Base-by-base conservation (phyloP, 2,797 vertebrate genomes). In the Lateolabrax maculatus region DNA sequence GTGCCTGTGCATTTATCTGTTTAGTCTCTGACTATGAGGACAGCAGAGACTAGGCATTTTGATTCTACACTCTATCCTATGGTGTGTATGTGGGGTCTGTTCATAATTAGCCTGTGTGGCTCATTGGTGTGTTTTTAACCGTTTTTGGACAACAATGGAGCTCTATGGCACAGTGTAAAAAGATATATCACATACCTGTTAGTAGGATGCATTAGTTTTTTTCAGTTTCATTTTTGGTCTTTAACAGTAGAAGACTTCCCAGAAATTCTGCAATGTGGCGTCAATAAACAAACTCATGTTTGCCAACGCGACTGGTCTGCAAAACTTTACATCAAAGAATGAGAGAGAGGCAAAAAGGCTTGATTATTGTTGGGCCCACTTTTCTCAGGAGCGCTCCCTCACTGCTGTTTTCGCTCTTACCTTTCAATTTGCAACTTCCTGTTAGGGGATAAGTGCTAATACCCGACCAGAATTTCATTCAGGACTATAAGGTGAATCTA, bases 371-470 rank as follows among this genome's bases (percentile, higher is more conserved):
- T 41, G 36, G 53, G n/a, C 63, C 56, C 6, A 1, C 6, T 49
- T 68, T 39, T 73, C 15, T 56, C 46, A 48, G 29, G 13, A 55
- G 21, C 57, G 23, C 39, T 58, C 37, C 12, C 43, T 64, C 21
- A 6, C 29, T 48, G 67, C 46, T n/a, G 31, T 49, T 85, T 69
- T 57, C n/a, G 23, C 71, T 72, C 49, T 41, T 61, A 55, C 23
- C 23, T 83, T 83, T 79, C 56, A 72, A 72, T 79, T 48, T 77
- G 74, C 63, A 55, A 48, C 58, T 76, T 84, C 25, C 78, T 72
- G 48, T 67, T 71, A n/a, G 25, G 48, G 21, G 52, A 82, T 71
- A 65, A 82, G 77, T 82, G 71, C 67, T 37, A 65, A 66, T 41
- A 66, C 48, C 37, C 16, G 1, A 62, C 13, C 29, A 36, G 44